Evolutionary conservation across 2,888 invertebrate species (phyloP).

Genomic region (Drosophila mettleri): DNA sequence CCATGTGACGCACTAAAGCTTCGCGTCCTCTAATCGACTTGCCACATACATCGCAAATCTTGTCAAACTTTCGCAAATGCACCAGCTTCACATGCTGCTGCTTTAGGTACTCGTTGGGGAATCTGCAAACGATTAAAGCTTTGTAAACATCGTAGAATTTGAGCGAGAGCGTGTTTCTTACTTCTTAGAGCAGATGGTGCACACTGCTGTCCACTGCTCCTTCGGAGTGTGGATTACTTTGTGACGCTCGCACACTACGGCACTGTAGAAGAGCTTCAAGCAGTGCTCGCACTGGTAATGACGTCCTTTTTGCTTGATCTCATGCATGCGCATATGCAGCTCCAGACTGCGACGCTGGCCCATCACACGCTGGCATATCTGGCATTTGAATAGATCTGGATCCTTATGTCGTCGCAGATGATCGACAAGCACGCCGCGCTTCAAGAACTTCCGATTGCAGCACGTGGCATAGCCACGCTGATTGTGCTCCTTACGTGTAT

Average conservation of each 20-base stretch:
- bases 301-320: conserved; percentile 71
- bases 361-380: conserved; percentile 75
- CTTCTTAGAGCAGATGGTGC: conserved; percentile 79
- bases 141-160: not conserved
- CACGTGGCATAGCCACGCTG: conserved; percentile 80
- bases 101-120: conserved; percentile 76
- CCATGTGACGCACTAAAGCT: conserved; percentile 78
- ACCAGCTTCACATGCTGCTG: conserved; percentile 79
- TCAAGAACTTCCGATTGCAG: conserved; percentile 81
- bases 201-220: conserved; percentile 75
- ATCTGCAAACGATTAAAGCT: conserved; percentile 51
- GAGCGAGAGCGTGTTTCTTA: conserved; percentile 31
- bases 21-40: conserved; percentile 79
- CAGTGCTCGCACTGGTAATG: conserved; percentile 81
- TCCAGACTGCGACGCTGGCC: conserved; percentile 76
- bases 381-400: conserved; percentile 82
- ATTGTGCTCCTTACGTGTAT: conserved; percentile 75
- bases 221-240: conserved; percentile 80
- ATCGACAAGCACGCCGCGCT: conserved; percentile 81
- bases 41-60: conserved; percentile 83
- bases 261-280: conserved; percentile 79
- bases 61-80: conserved; percentile 80
- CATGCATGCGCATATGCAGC: conserved; percentile 76
- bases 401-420: conserved; percentile 82
- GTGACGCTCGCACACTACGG: conserved; percentile 76